Percentiles rank a stretch among this genome's conserved stretches.
Conservation (phyloP, 2,113 vertebrate genomes). For the Calypte anna region DNA sequence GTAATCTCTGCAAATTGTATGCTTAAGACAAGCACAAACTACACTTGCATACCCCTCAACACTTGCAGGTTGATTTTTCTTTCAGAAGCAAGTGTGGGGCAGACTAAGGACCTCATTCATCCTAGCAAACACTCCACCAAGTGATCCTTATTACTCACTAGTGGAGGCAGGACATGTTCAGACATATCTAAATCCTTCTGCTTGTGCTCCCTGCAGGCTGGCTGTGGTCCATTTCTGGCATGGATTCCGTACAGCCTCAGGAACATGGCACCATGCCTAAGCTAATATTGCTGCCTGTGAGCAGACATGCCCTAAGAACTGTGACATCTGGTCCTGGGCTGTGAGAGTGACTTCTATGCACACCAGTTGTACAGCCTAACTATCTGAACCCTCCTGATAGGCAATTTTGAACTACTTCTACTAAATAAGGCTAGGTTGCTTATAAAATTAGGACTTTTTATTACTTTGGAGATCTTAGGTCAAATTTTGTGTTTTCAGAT, state of each 20-base stretch:
- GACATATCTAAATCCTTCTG: not conserved
- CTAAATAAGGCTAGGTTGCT: not conserved
- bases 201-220: not conserved
- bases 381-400: not conserved
- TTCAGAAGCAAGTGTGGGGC: not conserved
- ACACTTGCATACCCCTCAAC: not conserved
- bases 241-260: not conserved
- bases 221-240: not conserved
- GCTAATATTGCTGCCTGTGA: not conserved
- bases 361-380: not conserved
- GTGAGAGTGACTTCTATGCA: not conserved
- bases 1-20: not conserved
- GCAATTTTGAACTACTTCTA: not conserved
- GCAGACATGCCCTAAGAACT: not conserved
- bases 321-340: conserved; percentile 4
- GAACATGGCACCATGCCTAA: not conserved
- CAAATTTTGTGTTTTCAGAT: not conserved
- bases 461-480: not conserved
- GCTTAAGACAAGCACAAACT: not conserved
- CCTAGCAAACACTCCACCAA: not conserved
- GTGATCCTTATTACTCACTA: not conserved
- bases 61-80: not conserved
- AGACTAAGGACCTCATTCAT: not conserved
- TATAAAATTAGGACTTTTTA: not conserved
- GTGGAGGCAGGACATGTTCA: not conserved